Percentiles rank a stretch among this genome's conserved stretches.
These are phyloP conservation scores for Orchesellides sinensis DNA, from an alignment of 2,888 invertebrate species.

Conservation along the genomic window DNA sequence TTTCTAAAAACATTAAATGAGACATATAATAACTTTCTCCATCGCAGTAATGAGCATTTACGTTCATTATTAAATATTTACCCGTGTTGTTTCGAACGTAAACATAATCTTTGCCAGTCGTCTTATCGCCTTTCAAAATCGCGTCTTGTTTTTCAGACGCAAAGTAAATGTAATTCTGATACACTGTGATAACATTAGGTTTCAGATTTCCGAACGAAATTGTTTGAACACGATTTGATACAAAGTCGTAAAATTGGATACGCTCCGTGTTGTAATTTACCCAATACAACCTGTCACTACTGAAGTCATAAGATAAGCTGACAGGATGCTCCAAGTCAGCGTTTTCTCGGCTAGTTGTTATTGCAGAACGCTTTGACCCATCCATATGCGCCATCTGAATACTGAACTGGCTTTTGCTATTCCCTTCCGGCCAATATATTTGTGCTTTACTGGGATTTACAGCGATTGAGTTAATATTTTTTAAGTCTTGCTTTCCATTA, in stretches of 20 bases:
- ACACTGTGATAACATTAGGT: conserved; percentile 84
- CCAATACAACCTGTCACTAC: conserved; percentile 84
- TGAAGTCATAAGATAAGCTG: conserved; percentile 75
- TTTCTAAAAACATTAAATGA: conserved; percentile 48
- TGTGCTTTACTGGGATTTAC: conserved; percentile 83
- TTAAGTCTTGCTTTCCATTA: conserved; percentile 71
- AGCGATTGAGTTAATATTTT: conserved; percentile 82
- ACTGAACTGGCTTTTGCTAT: conserved; percentile 75
- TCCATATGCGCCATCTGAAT: conserved; percentile 82
- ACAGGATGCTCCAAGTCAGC: conserved; percentile 75
- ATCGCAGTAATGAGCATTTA: no score
- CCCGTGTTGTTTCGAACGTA: conserved; percentile 81
- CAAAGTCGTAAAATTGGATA: conserved; percentile 82
- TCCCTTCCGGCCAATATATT: conserved; percentile 81
- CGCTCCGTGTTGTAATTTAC: conserved; percentile 78
- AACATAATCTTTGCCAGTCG: conserved; percentile 78
- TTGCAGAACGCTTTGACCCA: conserved; percentile 78
- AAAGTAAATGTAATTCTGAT: conserved; percentile 82
- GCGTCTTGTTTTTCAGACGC: conserved; percentile 81
- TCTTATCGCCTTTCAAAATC: conserved; percentile 82
- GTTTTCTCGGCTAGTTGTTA: conserved; percentile 76
- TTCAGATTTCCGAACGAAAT: conserved; percentile 76
- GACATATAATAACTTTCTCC: conserved; percentile 1
- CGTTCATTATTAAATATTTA: neutral
- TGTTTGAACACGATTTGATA: conserved; percentile 75